Base-by-base conservation (phyloP, 2,888 invertebrate species). In the Scaptomyza cyrtandrae region DNA sequence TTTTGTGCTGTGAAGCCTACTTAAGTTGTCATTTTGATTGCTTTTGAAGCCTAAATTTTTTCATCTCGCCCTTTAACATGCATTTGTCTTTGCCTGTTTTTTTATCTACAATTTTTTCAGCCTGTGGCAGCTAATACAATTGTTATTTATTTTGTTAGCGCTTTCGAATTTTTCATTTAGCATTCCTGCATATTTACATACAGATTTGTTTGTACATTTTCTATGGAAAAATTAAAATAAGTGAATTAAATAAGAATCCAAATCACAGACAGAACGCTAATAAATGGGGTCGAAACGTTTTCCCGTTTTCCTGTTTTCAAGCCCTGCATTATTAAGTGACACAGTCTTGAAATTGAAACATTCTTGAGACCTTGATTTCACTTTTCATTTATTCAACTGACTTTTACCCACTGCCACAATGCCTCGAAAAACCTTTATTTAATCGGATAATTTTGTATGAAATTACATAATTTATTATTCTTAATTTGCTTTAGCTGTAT, bases 21-120 rank as follows among this genome's bases (percentile, higher is more conserved):
- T 85, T 88, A 88, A 88, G 76, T 85, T 85, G 87, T 85, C 87
- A 88, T 80, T 80, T 84, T 85, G 85, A 85, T 85, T 85, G 87
- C 85, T 88, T 85, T 88, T 88, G 81, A 86, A 79, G 82, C 82
- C 76, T 57, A 86, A 86, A 88, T 88, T 86, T 67, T 67, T 56
- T 52, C 48, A n/a, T 24, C 41, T 10, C 16, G 16, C 14, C 43
- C 58, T 27, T 39, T 52, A 27, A 16, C 19, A 7, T 29, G 24
- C 11, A n/a, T 37, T n/a, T 14, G 29, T 35, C 41, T 16, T 29
- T 29, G 43, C 16, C 50, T 37, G 46, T 49, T 24, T 24, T 24
- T 24, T 24, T 24, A 3, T 84, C 80, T 64, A 83, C 83, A 75
- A 88, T 84, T 84, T 83, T 75, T 71, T 63, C 80, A 66, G 76